Conservation (phyloP, 64 coral and sea anemone species). For the Anthopleura sola region DNA sequence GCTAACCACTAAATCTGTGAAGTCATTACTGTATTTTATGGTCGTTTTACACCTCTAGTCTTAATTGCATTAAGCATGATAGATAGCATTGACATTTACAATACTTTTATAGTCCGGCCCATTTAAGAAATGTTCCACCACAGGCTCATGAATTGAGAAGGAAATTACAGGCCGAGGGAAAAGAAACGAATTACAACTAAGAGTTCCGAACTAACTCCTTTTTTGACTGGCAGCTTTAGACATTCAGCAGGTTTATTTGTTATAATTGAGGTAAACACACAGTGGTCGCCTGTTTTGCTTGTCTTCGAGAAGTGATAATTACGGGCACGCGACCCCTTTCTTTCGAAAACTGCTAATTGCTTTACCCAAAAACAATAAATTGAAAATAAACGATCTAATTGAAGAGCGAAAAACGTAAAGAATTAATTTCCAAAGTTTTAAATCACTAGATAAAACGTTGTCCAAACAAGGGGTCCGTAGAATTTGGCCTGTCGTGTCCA, state of each 20-base stretch:
- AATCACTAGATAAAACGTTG: neutral
- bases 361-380: neutral
- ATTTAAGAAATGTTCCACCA: neutral
- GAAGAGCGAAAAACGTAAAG: neutral
- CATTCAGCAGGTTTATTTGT: neutral
- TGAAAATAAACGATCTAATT: neutral
- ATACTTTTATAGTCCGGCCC: neutral
- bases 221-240: too few relatives aligned
- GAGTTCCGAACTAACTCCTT: too few relatives aligned
- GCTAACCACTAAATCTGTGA: neutral
- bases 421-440: neutral
- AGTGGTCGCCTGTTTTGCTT: neutral
- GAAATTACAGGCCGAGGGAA: neutral
- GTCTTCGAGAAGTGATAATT: neutral
- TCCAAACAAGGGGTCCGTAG: neutral
- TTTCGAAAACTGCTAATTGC: neutral
- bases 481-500: too few relatives aligned
- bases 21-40: slow-evolving; percentile 4
- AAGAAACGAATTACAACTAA: neutral
- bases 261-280: neutral
- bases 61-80: neutral
- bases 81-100: neutral
- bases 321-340: neutral
- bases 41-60: neutral
- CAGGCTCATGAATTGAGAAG: neutral